Conservation (phyloP, 2,888 invertebrate genomes). For the Leptopilina syphax region DNA sequence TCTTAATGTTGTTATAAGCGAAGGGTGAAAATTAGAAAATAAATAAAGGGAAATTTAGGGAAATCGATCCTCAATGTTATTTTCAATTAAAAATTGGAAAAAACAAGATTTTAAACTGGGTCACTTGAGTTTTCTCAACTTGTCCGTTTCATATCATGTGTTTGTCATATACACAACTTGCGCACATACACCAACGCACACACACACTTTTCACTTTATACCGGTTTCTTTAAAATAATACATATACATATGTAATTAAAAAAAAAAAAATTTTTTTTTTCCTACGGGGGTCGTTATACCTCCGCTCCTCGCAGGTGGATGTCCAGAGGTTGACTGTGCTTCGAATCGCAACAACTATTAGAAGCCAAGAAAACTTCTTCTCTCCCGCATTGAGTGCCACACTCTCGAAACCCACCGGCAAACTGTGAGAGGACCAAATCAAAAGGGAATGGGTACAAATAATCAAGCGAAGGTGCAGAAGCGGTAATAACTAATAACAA, state of each 20-base stretch:
- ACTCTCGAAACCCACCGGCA: neutral
- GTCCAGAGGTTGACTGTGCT: constrained; percentile 75
- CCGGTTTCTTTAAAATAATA: constrained; percentile 63
- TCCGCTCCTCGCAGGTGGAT: constrained; percentile 74
- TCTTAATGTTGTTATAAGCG: constrained; percentile 2
- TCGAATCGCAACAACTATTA: constrained; percentile 69
- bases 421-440: constrained; percentile 46
- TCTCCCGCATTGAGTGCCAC: constrained; percentile 44
- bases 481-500: too few relatives aligned
- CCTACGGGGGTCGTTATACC: constrained; percentile 65
- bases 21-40: constrained; percentile 1
- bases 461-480: constrained; percentile 12
- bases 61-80: neutral
- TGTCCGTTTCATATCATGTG: constrained; percentile 68
- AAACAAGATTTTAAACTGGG: constrained; percentile 48
- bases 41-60: neutral
- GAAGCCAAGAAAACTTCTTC: constrained; percentile 16
- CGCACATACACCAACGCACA: too few relatives aligned
- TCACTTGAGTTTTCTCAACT: constrained; percentile 58
- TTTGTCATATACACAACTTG: too few relatives aligned
- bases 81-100: constrained; percentile 13
- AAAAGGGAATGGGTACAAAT: constrained; percentile 55
- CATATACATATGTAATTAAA: too few relatives aligned
- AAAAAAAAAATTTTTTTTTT: too few relatives aligned
- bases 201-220: constrained; percentile 57